Evolutionary conservation across 2,113 vertebrate species (phyloP).

Genomic region (Odontesthes bonariensis): DNA sequence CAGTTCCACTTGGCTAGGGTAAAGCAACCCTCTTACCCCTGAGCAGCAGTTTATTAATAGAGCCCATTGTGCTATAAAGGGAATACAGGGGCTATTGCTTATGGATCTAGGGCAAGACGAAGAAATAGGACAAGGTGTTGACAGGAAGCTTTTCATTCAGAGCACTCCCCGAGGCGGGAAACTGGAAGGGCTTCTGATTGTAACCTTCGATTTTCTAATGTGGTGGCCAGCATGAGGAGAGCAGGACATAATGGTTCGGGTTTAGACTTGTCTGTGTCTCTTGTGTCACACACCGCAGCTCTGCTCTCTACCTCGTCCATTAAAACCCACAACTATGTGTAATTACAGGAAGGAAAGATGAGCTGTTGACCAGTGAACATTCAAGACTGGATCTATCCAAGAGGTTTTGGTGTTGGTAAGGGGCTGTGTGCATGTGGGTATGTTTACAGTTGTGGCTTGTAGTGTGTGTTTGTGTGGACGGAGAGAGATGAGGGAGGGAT

Average conservation of each 20-base stretch:
- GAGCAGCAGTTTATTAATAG: slow-evolving; percentile 67
- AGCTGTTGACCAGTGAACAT: slow-evolving; percentile 77
- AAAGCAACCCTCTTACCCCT: slow-evolving; percentile 43
- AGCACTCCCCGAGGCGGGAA: slow-evolving; percentile 48
- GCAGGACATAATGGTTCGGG: slow-evolving; percentile 67
- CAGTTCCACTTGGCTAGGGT: slow-evolving; percentile 63
- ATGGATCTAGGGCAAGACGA: slow-evolving; percentile 48
- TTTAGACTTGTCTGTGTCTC: slow-evolving; percentile 65
- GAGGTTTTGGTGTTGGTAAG: slow-evolving; percentile 39
- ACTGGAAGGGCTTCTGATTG: slow-evolving; percentile 69
- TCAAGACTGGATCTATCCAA: slow-evolving; percentile 55
- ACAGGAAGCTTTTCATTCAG: slow-evolving; percentile 70
- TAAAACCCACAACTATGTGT: slow-evolving; percentile 80
- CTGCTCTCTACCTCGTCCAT: slow-evolving; percentile 72
- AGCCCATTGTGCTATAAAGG: slow-evolving; percentile 75
- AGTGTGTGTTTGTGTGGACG: slow-evolving; percentile 48
- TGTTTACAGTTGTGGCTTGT: slow-evolving; percentile 64
- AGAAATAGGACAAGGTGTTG: slow-evolving; percentile 66
- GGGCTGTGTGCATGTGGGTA: slow-evolving; percentile 37
- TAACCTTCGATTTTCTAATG: slow-evolving; percentile 62
- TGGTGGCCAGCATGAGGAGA: slow-evolving; percentile 61
- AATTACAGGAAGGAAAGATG: slow-evolving; percentile 83
- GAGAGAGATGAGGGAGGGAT: slow-evolving; percentile 59
- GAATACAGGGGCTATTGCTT: slow-evolving; percentile 55
- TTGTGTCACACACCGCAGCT: slow-evolving; percentile 71